Evolutionary conservation across 2,888 invertebrate species (phyloP), one percentile per base, ranked within the genome.

Genomic region (Parasteatoda lunata): DNA sequence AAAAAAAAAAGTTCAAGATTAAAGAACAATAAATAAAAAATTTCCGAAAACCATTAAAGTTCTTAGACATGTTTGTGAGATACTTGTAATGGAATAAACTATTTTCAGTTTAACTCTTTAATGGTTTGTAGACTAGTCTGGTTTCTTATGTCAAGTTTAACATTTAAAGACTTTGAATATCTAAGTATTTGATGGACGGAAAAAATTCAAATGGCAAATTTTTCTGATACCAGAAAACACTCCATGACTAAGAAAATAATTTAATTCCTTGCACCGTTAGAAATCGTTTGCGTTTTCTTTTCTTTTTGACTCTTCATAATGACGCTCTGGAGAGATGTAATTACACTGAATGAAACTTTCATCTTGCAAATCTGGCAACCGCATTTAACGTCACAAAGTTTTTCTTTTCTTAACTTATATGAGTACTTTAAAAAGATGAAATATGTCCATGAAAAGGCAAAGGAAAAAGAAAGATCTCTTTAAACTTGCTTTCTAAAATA

Each of bases 271-370:
- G n/a, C 52, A 47, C 48, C 73, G 54, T 49, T 75, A 75, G 45
- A 75, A 81, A 81, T 81, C 81, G 75, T 73, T 59, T 3, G 81
- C 81, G 51, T 47, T 80, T 79, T 73, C 51, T 80, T 79, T 73
- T 80, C 75, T 81, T 75, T 68, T 75, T 81, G 75, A 81, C 75
- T 81, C 49, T 68, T 45, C 59, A 47, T 49, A 81, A 81, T 81
- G 68, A 73, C 59, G 45, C 81, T 69, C 81, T 4, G 9, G 81
- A 54, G 81, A 54, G 68, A 69, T 8, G 75, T 81, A 81, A 81
- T 81, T 81, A 75, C 81, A 54, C 68, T 75, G 75, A 81, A 81
- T 81, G 75, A 73, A 69, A 75, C 73, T 81, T 81, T 81, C 81
- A 81, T 81, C 69, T 81, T 73, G 75, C 68, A 64, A 48, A 81